Conservation (phyloP, 1,140 invertebrate genomes). For the Drosophila fuyamai region DNA sequence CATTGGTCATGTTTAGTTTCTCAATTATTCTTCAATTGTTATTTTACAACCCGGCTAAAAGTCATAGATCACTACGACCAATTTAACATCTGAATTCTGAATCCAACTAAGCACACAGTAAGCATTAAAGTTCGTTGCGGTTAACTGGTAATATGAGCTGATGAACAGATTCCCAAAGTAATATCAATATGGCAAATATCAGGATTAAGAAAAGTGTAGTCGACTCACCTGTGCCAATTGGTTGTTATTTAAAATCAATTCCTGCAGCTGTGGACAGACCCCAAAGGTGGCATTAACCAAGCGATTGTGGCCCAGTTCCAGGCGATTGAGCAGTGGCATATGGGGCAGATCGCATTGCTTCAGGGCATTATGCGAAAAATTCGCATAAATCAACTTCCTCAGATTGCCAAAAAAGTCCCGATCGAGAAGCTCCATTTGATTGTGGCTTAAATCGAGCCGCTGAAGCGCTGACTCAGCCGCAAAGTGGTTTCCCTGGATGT, state of each 20-base stretch:
- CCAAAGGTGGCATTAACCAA: slow-evolving; percentile 57
- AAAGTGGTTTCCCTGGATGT: slow-evolving; percentile 53
- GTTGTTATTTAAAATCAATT: slow-evolving; percentile 60
- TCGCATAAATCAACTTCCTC: slow-evolving; percentile 60
- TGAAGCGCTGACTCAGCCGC: slow-evolving; percentile 46
- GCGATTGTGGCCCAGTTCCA: slow-evolving; percentile 68
- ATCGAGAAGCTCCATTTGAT: slow-evolving; percentile 53
- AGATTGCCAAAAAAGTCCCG: slow-evolving; percentile 52
- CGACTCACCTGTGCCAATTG: slow-evolving; percentile 59
- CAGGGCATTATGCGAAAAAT: slow-evolving; percentile 74
- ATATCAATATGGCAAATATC: no score
- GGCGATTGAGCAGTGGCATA: slow-evolving; percentile 50
- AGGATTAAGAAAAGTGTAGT: not conserved
- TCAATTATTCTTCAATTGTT: slow-evolving; percentile 5
- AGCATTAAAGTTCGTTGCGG: slow-evolving; percentile 20
- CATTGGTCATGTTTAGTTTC: not conserved
- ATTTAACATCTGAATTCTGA: slow-evolving; percentile 20
- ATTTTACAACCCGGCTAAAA: not conserved
- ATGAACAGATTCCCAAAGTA: not conserved
- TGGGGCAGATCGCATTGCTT: slow-evolving; percentile 47
- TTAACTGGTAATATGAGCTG: slow-evolving; percentile 14
- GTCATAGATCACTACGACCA: slow-evolving; percentile 12
- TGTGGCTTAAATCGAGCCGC: slow-evolving; percentile 70
- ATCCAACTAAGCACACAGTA: not conserved
- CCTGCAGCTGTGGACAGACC: slow-evolving; percentile 51